Percentiles rank a stretch among this genome's conserved stretches.
phyloP scores from a whole-genome alignment of 2,888 invertebrate genomes.

The Lissonota sp. region DNA sequence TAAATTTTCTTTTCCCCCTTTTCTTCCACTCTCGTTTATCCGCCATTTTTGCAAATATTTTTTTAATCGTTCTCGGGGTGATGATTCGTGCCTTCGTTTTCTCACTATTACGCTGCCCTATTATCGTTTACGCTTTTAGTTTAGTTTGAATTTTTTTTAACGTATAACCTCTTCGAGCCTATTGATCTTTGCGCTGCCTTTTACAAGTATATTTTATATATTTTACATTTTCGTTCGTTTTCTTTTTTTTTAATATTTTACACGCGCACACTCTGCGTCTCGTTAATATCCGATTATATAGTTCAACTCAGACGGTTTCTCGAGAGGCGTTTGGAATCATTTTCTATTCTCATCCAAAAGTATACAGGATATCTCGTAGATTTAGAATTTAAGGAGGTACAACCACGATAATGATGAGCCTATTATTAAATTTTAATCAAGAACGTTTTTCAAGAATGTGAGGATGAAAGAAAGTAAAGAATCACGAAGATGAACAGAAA shows the following conservation, averaged over 20 bases:
- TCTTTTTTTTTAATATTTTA: conserved; percentile 1
- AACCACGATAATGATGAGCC: not conserved
- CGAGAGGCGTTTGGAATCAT: not conserved
- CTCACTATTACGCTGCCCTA: conserved; percentile 39
- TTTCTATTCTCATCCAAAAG: conserved; percentile 27
- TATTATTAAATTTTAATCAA: not conserved
- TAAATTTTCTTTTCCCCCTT: conserved; percentile 25
- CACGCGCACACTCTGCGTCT: conserved; percentile 29
- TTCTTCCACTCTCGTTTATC: conserved; percentile 16
- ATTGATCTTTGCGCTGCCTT: conserved; percentile 47
- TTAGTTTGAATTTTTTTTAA: conserved; percentile 27
- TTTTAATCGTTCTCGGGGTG: conserved; percentile 4
- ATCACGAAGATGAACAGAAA: too few species aligned
- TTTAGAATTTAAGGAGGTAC: too few species aligned
- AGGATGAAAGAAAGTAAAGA: too few species aligned
- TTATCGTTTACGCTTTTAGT: conserved; percentile 39
- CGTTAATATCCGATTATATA: not conserved
- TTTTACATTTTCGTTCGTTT: conserved; percentile 43
- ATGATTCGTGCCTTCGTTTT: conserved; percentile 19
- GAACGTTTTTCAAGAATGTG: too few species aligned
- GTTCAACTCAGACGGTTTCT: too few species aligned
- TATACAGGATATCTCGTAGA: conserved; percentile 16
- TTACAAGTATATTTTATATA: conserved; percentile 51
- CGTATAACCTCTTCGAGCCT: conserved; percentile 67
- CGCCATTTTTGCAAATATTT: not conserved